Percentiles rank a stretch among this genome's conserved stretches.
These are phyloP conservation scores for Popillia japonica DNA, from an alignment of 1,140 invertebrate species.

Conservation along the genomic window DNA sequence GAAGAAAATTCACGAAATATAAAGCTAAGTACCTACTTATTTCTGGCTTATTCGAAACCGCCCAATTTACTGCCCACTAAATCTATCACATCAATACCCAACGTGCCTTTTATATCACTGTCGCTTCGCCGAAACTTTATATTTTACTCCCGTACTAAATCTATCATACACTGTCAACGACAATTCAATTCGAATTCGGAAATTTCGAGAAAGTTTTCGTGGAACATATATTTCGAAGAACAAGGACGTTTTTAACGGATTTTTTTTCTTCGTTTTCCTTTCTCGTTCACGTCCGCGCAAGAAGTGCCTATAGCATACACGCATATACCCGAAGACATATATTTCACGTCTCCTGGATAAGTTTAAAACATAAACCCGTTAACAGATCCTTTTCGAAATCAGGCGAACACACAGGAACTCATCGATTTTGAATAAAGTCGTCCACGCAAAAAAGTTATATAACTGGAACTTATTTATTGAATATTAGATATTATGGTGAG, in stretches of 20 bases:
- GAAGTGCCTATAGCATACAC: conserved; percentile 4
- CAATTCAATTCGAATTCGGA: neutral
- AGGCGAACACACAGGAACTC: neutral
- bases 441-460: conserved; percentile 28
- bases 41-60: too few species aligned
- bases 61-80: too few species aligned
- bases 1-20: too few species aligned
- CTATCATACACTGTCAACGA: neutral
- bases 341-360: conserved; percentile 17
- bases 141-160: too few species aligned
- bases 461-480: conserved; percentile 33
- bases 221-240: neutral
- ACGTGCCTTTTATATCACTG: too few species aligned
- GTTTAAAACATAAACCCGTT: conserved; percentile 30
- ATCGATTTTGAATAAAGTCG: conserved; percentile 16
- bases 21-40: too few species aligned
- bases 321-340: neutral
- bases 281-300: neutral
- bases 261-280: neutral
- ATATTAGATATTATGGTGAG: conserved; percentile 16
- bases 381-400: neutral
- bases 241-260: neutral
- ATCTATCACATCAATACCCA: too few species aligned
- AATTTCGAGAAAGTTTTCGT: neutral
- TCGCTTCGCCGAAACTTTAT: neutral